A percentile compares a stretch with the other conserved stretches of the same genome.
Evolutionary conservation across 2,888 invertebrate species (phyloP).

Genomic region (Luperina nickerlii): DNA sequence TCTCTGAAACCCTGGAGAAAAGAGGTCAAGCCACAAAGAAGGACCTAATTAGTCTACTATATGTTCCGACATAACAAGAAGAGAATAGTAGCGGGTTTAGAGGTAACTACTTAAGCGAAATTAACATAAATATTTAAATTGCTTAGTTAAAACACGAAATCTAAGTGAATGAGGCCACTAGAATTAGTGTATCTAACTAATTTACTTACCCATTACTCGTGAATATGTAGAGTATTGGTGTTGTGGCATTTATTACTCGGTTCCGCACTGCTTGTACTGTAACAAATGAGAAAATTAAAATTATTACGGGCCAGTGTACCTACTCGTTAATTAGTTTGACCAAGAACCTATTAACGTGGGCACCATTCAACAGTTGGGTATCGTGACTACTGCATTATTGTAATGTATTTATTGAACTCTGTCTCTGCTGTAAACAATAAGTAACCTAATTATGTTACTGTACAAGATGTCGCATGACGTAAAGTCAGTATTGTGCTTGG

Average conservation of each 20-base stretch:
- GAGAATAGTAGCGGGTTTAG: constrained; percentile 7
- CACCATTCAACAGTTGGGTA: constrained; percentile 47
- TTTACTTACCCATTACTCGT: constrained; percentile 70
- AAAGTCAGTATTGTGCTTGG: constrained; percentile 34
- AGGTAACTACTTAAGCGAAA: constrained; percentile 7
- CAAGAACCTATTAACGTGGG: constrained; percentile 46
- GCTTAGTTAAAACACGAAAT: constrained; percentile 22
- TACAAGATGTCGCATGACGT: constrained; percentile 31
- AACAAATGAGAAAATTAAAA: constrained; percentile 66
- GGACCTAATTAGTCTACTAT: constrained; percentile 35
- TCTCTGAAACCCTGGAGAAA: constrained; percentile 45
- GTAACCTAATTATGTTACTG: constrained; percentile 24
- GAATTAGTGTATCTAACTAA: constrained; percentile 28
- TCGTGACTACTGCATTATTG: constrained; percentile 54
- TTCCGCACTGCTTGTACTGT: constrained; percentile 61
- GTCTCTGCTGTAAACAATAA: constrained; percentile 15
- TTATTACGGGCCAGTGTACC: constrained; percentile 45
- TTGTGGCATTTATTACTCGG: constrained; percentile 53
- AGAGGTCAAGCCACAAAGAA: constrained; percentile 38
- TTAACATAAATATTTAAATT: constrained; percentile 31
- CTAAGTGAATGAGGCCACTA: constrained; percentile 37
- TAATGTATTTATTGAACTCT: constrained; percentile 37
- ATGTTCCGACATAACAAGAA: constrained; percentile 26
- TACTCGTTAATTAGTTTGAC: constrained; percentile 58
- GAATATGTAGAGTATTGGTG: constrained; percentile 31